Percentiles rank a stretch among this genome's conserved stretches.
phyloP scores from a whole-genome alignment of 2,888 invertebrate species.

The Zeuzera pyrina region DNA sequence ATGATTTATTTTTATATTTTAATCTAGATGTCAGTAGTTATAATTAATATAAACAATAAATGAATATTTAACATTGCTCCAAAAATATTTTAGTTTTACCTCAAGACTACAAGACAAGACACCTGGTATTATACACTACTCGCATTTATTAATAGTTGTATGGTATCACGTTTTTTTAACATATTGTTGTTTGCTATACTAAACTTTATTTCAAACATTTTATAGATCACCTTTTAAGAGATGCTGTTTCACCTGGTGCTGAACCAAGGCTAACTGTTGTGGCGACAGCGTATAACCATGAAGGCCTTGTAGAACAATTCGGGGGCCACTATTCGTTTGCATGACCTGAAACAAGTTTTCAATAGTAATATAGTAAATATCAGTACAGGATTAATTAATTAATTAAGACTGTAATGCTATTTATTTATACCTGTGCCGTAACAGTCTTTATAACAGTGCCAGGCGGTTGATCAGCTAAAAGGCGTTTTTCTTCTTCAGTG shows the following conservation, averaged over 20 bases:
- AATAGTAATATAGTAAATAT: not conserved
- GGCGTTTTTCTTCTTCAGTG: constrained; percentile 76
- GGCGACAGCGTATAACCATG: constrained; percentile 88
- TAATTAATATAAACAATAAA: too few relatives aligned
- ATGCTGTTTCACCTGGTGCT: constrained; percentile 92
- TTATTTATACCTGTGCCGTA: constrained; percentile 77
- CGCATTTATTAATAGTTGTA: too few relatives aligned
- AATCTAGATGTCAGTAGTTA: too few relatives aligned
- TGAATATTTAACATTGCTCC: too few relatives aligned
- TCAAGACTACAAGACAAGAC: too few relatives aligned
- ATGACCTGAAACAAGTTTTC: constrained; percentile 69
- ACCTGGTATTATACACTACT: too few relatives aligned
- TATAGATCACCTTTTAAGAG: constrained; percentile 81
- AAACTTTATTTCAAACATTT: not conserved
- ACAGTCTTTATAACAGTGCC: constrained; percentile 91
- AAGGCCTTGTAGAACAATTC: constrained; percentile 88
- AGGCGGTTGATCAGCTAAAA: constrained; percentile 85
- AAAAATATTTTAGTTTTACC: too few relatives aligned
- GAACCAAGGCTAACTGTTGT: constrained; percentile 86
- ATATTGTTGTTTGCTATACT: not conserved
- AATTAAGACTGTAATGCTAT: not conserved
- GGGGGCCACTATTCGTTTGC: constrained; percentile 87
- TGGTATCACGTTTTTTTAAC: not conserved
- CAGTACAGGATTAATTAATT: not conserved
- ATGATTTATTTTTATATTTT: too few relatives aligned